phyloP scores from a whole-genome alignment of 1,140 invertebrate species.

The Philotrypesis tridentata region DNA sequence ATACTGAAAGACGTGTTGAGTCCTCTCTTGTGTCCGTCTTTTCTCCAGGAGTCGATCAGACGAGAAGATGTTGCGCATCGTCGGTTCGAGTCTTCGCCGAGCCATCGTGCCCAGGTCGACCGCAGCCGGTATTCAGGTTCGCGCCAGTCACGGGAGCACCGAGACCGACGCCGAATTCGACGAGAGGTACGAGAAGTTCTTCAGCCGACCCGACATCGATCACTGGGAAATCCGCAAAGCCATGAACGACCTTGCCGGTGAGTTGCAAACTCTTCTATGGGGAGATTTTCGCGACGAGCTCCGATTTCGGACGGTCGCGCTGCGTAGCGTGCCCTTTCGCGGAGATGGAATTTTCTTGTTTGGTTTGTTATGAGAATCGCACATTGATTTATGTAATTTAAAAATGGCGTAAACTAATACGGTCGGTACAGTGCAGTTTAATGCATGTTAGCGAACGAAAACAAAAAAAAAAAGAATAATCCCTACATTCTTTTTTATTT shows the following conservation, averaged over 20 bases:
- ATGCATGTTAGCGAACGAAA: neutral
- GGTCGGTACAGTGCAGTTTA: no score
- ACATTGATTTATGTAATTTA: conserved; percentile 35
- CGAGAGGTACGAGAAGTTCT: conserved; percentile 87
- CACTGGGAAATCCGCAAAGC: conserved; percentile 96
- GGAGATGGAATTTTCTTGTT: no score
- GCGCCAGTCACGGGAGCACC: conserved; percentile 62
- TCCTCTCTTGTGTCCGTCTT: neutral
- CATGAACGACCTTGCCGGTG: conserved; percentile 82
- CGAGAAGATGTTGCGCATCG: conserved; percentile 71
- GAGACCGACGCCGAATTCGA: conserved; percentile 84
- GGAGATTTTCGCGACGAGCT: no score
- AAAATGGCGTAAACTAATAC: conserved; percentile 38
- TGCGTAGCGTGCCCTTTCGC: no score
- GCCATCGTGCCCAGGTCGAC: conserved; percentile 55
- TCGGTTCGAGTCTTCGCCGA: conserved; percentile 66
- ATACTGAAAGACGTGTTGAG: no score
- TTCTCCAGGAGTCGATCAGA: neutral
- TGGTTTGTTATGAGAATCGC: neutral
- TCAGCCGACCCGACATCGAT: conserved; percentile 93
- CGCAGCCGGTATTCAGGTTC: conserved; percentile 52
- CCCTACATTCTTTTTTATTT: no score
- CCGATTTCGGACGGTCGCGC: no score
- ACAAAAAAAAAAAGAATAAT: no score
- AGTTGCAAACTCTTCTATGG: conserved; percentile 25